Evolutionary conservation across 2,113 vertebrate genomes (phyloP).

Genomic region (Nansenia antarctica): DNA sequence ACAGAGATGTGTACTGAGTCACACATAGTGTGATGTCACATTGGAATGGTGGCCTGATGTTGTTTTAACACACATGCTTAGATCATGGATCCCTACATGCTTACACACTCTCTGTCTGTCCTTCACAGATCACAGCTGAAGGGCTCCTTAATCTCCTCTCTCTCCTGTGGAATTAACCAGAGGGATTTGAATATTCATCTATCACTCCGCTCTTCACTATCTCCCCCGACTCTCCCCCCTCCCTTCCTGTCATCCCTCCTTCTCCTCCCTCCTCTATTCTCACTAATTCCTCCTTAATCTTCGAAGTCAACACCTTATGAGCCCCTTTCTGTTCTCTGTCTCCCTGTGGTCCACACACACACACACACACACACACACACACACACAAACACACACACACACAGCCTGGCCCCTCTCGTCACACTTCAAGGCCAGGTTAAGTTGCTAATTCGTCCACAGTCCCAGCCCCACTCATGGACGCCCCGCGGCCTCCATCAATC

Average conservation of each 20-base stretch:
- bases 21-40: not conserved
- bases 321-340: constrained; percentile 54
- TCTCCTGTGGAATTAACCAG: constrained; percentile 45
- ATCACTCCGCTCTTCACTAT: no score
- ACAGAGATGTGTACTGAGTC: not conserved
- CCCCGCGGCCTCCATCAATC: no score
- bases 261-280: constrained; percentile 16
- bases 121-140: constrained; percentile 59
- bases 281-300: constrained; percentile 66
- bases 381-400: no score
- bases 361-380: constrained; percentile 8
- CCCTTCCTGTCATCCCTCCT: no score
- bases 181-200: constrained; percentile 65
- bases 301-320: constrained; percentile 64
- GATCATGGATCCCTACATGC: not conserved
- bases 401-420: no score
- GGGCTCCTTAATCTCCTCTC: constrained; percentile 54
- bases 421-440: not conserved
- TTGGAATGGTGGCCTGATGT: no score
- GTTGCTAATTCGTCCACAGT: no score
- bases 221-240: no score
- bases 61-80: no score
- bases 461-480: no score
- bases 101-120: constrained; percentile 26
- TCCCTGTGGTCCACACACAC: constrained; percentile 16